Evolutionary conservation across 2,797 vertebrate species (phyloP).

Genomic region (Cetoscarus ocellatus): DNA sequence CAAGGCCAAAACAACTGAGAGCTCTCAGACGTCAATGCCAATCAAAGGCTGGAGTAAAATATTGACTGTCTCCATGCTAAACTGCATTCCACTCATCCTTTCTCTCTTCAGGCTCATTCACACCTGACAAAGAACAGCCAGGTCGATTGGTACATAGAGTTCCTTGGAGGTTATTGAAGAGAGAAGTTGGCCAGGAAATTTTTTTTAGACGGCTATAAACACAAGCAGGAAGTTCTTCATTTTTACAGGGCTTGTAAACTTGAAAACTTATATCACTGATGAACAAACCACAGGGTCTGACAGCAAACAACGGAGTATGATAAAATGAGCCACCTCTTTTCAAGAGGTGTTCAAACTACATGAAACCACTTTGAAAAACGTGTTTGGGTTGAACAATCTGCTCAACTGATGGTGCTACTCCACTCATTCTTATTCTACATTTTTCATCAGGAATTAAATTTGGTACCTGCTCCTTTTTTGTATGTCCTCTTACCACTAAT

Average conservation of each 20-base stretch:
- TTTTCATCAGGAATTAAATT: too few relatives aligned
- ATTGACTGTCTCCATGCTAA: constrained; percentile 38
- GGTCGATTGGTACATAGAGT: constrained; percentile 14
- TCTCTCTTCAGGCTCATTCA: constrained; percentile 1
- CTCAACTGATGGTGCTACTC: too few relatives aligned
- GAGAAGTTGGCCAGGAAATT: constrained; percentile 4
- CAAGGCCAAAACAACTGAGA: constrained; percentile 23
- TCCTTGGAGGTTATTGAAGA: constrained; percentile 18
- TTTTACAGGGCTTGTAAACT: background rate
- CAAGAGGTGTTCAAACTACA: background rate
- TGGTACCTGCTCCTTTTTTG: too few relatives aligned
- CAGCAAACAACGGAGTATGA: background rate
- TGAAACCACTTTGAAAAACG: background rate
- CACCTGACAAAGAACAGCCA: background rate
- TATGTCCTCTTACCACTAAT: too few relatives aligned
- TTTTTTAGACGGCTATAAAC: constrained; percentile 15
- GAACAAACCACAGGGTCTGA: constrained; percentile 1
- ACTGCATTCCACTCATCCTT: constrained; percentile 42
- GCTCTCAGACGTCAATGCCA: constrained; percentile 1
- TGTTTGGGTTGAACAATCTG: background rate
- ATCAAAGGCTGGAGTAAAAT: constrained; percentile 39
- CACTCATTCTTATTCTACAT: too few relatives aligned
- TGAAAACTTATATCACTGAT: constrained; percentile 5
- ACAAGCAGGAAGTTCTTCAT: constrained; percentile 6
- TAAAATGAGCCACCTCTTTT: background rate